Evolutionary conservation across 1,140 invertebrate genomes (phyloP).

Genomic region (Leptinotarsa defecta): DNA sequence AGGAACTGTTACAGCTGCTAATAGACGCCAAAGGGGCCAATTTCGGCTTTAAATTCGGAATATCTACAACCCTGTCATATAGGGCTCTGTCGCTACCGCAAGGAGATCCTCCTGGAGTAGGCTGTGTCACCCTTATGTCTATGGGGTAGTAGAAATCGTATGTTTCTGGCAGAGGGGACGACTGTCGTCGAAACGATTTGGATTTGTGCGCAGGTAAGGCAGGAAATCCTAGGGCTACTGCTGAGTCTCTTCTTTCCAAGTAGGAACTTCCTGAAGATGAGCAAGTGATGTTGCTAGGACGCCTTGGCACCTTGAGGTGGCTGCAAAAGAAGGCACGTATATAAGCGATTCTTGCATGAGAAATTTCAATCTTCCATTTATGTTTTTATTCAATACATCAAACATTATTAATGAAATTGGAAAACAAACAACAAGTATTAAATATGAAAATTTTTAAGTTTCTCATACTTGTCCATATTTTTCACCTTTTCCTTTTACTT

Average conservation of each 20-base stretch:
- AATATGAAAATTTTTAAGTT: too few relatives aligned
- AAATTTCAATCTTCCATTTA: too few relatives aligned
- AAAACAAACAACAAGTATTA: too few relatives aligned
- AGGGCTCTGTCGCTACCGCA: slow-evolving; percentile 69
- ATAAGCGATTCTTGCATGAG: not conserved
- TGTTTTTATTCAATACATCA: too few relatives aligned
- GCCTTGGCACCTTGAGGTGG: slow-evolving; percentile 57
- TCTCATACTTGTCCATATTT: too few relatives aligned
- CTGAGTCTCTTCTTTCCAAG: slow-evolving; percentile 75
- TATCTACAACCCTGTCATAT: slow-evolving; percentile 46
- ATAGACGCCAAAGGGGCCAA: slow-evolving; percentile 77
- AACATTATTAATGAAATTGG: too few relatives aligned
- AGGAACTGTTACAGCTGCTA: slow-evolving; percentile 72
- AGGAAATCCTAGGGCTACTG: slow-evolving; percentile 70
- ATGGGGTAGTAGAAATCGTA: slow-evolving; percentile 73
- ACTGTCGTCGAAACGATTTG: slow-evolving; percentile 54
- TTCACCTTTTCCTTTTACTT: too few relatives aligned
- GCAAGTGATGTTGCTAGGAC: slow-evolving; percentile 78
- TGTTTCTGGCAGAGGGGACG: slow-evolving; percentile 61
- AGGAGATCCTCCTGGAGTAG: slow-evolving; percentile 79
- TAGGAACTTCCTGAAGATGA: slow-evolving; percentile 82
- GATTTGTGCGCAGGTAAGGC: slow-evolving; percentile 55
- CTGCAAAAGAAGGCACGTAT: slow-evolving; percentile 38
- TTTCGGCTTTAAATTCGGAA: slow-evolving; percentile 49
- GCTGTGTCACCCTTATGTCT: slow-evolving; percentile 76